phyloP scores from a whole-genome alignment of 2,888 invertebrate species.

The Helleia helle region DNA sequence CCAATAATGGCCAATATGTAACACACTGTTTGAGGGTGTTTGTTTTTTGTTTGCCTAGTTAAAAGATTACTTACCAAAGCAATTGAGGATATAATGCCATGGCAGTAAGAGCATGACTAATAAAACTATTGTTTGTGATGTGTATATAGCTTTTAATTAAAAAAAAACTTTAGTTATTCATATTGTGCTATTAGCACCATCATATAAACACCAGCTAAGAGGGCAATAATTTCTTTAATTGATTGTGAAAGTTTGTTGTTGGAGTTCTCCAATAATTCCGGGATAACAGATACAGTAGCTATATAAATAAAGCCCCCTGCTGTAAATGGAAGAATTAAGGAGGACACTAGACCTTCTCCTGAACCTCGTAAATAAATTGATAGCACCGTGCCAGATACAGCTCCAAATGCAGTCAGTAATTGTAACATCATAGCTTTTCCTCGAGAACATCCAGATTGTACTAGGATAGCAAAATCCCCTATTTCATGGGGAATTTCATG shows the following conservation, averaged over 20 bases:
- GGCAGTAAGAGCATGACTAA: no score
- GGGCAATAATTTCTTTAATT: slow-evolving; percentile 90
- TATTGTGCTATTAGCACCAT: slow-evolving; percentile 94
- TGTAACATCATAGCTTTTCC: slow-evolving; percentile 96
- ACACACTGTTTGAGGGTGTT: no score
- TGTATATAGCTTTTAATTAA: slow-evolving; percentile 16
- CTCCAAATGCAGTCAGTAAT: slow-evolving; percentile 94
- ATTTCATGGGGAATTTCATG: slow-evolving; percentile 99
- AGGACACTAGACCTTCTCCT: slow-evolving; percentile 79
- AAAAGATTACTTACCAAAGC: no score
- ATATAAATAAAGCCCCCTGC: slow-evolving; percentile 99
- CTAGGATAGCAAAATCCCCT: slow-evolving; percentile 98
- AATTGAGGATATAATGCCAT: no score
- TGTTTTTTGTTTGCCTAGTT: no score
- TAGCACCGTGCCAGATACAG: slow-evolving; percentile 92
- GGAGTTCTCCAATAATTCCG: slow-evolving; percentile 94
- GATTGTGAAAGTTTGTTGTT: slow-evolving; percentile 89
- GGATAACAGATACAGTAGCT: slow-evolving; percentile 98
- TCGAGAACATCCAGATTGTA: slow-evolving; percentile 96
- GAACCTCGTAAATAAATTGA: slow-evolving; percentile 88
- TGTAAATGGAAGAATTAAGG: slow-evolving; percentile 97
- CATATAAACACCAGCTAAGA: slow-evolving; percentile 92
- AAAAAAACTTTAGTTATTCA: slow-evolving; percentile 39
- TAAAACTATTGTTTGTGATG: slow-evolving; percentile 27
- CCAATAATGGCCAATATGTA: no score